Percentiles rank a stretch among this genome's conserved stretches.
phyloP scores from a whole-genome alignment of 2,113 vertebrate genomes.

The Eudyptes chrysolophus region DNA sequence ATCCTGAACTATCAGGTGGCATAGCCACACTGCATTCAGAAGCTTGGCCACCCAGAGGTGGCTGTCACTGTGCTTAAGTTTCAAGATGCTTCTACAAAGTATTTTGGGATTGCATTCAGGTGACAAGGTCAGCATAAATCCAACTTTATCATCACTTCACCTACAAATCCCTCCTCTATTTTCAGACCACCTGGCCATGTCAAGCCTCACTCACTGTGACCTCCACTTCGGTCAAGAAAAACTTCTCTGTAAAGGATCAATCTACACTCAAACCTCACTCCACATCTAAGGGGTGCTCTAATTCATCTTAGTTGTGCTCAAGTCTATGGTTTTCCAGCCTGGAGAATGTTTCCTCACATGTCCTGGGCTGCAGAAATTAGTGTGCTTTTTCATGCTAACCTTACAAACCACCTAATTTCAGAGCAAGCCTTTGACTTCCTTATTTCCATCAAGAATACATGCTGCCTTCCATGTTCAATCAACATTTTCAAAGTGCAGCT shows the following conservation, averaged over 20 bases:
- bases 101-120: neutral
- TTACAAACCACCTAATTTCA: neutral
- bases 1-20: neutral
- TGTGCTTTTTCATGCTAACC: neutral
- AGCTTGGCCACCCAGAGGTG: neutral
- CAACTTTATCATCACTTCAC: neutral
- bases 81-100: neutral
- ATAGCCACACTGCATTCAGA: neutral
- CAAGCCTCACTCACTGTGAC: neutral
- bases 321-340: neutral
- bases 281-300: neutral
- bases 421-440: neutral
- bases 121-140: neutral
- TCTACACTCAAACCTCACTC: neutral
- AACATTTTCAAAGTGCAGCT: neutral
- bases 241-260: neutral
- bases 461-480: neutral
- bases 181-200: neutral
- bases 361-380: neutral
- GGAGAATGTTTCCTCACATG: rapidly evolving
- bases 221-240: neutral
- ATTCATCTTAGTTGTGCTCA: neutral
- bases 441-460: neutral
- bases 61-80: neutral
- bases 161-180: neutral